Conservation (phyloP, 2,113 vertebrate species). For the Rhabdomys dilectus region DNA sequence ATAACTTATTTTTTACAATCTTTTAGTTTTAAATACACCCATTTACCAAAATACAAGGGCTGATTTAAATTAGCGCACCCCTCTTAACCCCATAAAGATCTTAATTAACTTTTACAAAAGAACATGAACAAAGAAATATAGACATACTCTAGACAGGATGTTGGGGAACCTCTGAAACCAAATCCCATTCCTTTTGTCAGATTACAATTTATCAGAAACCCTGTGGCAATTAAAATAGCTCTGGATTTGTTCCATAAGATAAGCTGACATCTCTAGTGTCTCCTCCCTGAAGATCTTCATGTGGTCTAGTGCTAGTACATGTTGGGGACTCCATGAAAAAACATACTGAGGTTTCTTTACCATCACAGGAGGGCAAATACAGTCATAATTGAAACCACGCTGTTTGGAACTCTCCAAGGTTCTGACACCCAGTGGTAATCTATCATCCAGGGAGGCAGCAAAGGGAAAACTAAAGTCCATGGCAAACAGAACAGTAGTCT, state of each 20-base stretch:
- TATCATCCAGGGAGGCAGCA: neutral
- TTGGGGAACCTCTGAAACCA: conserved; percentile 25
- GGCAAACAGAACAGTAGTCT: conserved; percentile 11
- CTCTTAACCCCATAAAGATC: neutral
- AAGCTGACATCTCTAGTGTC: neutral
- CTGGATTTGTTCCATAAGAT: neutral
- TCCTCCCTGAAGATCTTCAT: neutral
- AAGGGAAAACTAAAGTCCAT: conserved; percentile 9
- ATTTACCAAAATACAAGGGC: conserved; percentile 8
- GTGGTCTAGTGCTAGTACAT: neutral
- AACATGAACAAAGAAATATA: neutral
- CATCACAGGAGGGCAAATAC: neutral
- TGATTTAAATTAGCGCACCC: neutral
- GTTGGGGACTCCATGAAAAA: neutral
- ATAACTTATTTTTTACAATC: neutral
- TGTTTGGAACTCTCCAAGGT: conserved; percentile 80
- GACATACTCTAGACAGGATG: neutral
- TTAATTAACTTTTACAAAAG: conserved; percentile 30
- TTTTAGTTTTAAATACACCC: conserved; percentile 54
- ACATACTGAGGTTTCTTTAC: neutral
- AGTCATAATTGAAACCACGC: neutral
- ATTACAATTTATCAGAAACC: conserved; percentile 20
- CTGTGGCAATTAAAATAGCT: neutral
- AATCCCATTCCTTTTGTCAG: neutral
- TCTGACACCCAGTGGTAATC: conserved; percentile 58